Evolutionary conservation across 1,140 invertebrate genomes (phyloP).

Genomic region (Drosophila ficusphila): DNA sequence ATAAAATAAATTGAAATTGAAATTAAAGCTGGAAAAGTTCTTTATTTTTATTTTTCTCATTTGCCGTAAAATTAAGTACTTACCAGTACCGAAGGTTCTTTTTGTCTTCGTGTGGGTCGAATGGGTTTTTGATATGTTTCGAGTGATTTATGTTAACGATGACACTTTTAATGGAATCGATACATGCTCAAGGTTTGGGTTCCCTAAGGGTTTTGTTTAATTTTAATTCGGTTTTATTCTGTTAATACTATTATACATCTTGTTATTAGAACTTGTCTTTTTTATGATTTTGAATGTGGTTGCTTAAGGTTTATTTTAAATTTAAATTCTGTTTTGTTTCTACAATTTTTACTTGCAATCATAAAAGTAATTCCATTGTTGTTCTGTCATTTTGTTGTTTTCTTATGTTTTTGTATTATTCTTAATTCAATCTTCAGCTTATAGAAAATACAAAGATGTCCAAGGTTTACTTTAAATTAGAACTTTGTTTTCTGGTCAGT

Average conservation of each 20-base stretch:
- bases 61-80: slow-evolving; percentile 68
- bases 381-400: neutral
- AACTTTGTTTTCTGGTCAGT: slow-evolving; percentile 25
- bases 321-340: slow-evolving; percentile 14
- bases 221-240: slow-evolving; percentile 17
- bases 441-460: neutral
- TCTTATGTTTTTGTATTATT: neutral
- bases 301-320: slow-evolving; percentile 19
- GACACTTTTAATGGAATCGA: slow-evolving; percentile 30
- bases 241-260: too few species aligned
- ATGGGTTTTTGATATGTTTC: slow-evolving; percentile 54
- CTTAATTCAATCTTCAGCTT: neutral
- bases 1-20: slow-evolving; percentile 61
- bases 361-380: neutral
- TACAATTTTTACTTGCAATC: neutral
- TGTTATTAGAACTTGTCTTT: too few species aligned
- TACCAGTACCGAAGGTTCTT: slow-evolving; percentile 19
- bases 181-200: slow-evolving; percentile 16
- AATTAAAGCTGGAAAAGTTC: slow-evolving; percentile 51
- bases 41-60: slow-evolving; percentile 40
- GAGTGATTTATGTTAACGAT: slow-evolving; percentile 68
- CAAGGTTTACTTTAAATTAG: slow-evolving; percentile 15
- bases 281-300: too few species aligned
- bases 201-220: slow-evolving; percentile 18
- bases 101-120: slow-evolving; percentile 35